Evolutionary conservation across 2,888 invertebrate genomes (phyloP).

Genomic region (Lypha dubia): DNA sequence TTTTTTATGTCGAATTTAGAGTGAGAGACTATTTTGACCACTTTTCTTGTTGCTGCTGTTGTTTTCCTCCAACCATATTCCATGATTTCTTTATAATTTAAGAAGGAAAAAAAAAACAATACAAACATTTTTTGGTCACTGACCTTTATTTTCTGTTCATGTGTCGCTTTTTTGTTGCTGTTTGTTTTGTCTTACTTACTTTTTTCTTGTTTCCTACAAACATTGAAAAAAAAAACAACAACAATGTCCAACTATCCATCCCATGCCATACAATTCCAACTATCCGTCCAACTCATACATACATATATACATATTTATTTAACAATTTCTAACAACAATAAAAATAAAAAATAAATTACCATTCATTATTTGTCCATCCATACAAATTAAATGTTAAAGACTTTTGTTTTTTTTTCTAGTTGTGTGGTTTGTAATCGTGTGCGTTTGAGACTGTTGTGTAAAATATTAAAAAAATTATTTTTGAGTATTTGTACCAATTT

Average conservation of each 20-base stretch:
- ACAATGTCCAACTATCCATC: slow-evolving; percentile 16
- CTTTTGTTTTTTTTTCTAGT: slow-evolving; percentile 59
- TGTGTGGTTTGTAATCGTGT: slow-evolving; percentile 21
- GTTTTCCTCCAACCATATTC: slow-evolving; percentile 48
- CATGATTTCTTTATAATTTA: slow-evolving; percentile 58
- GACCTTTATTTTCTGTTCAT: slow-evolving; percentile 78
- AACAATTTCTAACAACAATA: slow-evolving; percentile 48
- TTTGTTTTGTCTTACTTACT: slow-evolving; percentile 41
- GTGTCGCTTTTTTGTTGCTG: slow-evolving; percentile 39
- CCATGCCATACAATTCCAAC: neutral
- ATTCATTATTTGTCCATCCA: slow-evolving; percentile 72
- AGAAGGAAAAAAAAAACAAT: slow-evolving; percentile 45
- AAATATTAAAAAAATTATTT: slow-evolving; percentile 32
- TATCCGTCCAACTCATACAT: slow-evolving; percentile 10
- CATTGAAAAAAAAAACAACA: slow-evolving; percentile 12
- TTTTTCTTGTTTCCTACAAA: slow-evolving; percentile 40
- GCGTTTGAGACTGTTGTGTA: neutral
- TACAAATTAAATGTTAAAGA: slow-evolving; percentile 37
- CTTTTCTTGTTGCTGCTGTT: slow-evolving; percentile 33
- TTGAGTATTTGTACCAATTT: slow-evolving; percentile 58
- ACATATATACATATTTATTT: no score
- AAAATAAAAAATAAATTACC: slow-evolving; percentile 15
- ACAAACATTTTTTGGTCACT: slow-evolving; percentile 81
- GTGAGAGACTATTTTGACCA: slow-evolving; percentile 57
- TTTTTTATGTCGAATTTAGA: slow-evolving; percentile 8